Base-by-base conservation (phyloP, 1,140 invertebrate species). In the Parapsyche elsis region DNA sequence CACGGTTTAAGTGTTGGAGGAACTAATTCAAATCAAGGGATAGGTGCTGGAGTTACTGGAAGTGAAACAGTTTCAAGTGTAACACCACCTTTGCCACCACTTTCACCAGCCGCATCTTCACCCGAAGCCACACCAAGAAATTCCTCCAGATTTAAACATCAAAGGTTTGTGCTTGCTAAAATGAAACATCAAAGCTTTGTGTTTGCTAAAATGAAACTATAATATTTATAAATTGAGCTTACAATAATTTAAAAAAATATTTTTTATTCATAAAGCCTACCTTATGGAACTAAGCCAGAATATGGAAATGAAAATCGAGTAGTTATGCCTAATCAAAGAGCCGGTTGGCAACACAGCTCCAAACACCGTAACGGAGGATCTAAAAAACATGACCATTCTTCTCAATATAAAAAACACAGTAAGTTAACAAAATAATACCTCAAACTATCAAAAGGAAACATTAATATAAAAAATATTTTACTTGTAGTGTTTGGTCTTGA, bases 31-130 rank as follows among this genome's bases (percentile, higher is more conserved):
- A 79, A 80, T 67, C 30, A 71, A 70, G 84, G 90, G 86, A 87
- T 87, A 83, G 84, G 85, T 67, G 84, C 85, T 1, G 90, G 90
- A 84, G 91, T 90, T 0, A 91, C 90, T 0, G 84, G 92, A 9
- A 93, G 92, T 84, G 93, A 89, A 87, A 94, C 90, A 86, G 91
- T 90, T 80, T 92, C 91, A 0, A 94, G 92, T 4, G 92, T 94
- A 81, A 95, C 94, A 0, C 94, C 93, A 0, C 94, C 94, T 2
- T 87, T 95, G 53, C 94, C 94, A 9, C 94, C 95, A 7, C 86
- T 94, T 2, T 94, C 94, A 5, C 94, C 93, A 2, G 91, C 90
- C 71, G 88, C 86, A 19, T 90, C 90, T 83, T 88, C 90, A 38
- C 85, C 82, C 0, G 87, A 87, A 81, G 76, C 88, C 1, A 90